These are phyloP conservation scores for Sminthurides aquaticus DNA, from an alignment of 2,888 invertebrate genomes.

Conservation along the genomic window DNA sequence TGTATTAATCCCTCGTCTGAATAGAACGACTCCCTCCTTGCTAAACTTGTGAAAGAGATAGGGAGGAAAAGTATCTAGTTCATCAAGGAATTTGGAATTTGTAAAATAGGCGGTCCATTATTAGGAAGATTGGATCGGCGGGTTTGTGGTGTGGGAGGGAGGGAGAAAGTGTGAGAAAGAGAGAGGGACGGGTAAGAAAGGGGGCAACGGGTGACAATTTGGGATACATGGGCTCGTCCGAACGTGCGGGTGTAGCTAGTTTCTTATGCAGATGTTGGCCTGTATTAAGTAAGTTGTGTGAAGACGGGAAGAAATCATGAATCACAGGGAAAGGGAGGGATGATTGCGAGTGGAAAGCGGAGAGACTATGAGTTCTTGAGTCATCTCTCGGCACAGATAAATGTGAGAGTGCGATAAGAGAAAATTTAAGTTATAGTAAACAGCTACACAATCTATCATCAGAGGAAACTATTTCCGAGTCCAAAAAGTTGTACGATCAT, in stretches of 20 bases:
- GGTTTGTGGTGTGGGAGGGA: no score
- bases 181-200: background rate
- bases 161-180: no score
- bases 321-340: background rate
- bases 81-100: background rate
- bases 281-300: background rate
- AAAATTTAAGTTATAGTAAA: background rate
- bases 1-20: background rate
- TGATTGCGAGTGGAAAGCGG: background rate
- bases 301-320: slow-evolving; percentile 4
- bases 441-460: background rate
- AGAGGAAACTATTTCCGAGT: background rate
- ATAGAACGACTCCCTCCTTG: background rate
- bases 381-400: slow-evolving; percentile 6
- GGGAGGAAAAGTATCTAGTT: background rate
- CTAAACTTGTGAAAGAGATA: background rate
- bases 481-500: background rate
- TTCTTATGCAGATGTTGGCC: background rate
- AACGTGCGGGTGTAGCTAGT: background rate
- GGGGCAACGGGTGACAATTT: background rate
- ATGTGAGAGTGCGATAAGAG: background rate
- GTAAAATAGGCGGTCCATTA: background rate
- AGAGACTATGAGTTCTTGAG: background rate
- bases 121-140: background rate
- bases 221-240: no score